Evolutionary conservation across 37 sponge, comb jelly and placozoan species (phyloP), one percentile per base, ranked within the genome.

Genomic region (Ianthella basta): DNA sequence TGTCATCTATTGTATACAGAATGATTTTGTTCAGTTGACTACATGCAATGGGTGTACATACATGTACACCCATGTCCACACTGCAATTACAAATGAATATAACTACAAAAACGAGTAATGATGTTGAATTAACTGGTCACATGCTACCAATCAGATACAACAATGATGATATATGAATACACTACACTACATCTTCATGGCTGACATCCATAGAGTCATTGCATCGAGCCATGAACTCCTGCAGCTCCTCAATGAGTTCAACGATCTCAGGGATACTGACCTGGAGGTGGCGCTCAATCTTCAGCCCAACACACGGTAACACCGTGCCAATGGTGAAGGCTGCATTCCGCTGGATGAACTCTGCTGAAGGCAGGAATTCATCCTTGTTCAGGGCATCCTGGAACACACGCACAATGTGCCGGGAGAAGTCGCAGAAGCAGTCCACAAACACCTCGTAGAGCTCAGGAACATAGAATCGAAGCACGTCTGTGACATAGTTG

Each of bases 371-470:
- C 13, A 67, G 84, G 32, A 85, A 84, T 44, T 89, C 80, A 37
- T 91, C 93, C 4, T 40, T 55, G 25, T 38, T 38, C 1, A 88
- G 64, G 18, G 94, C 89, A 85, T 92, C 88, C 24, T 56, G 40
- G 73, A 83, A 86, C 19, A 89, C 69, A 23, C 39, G 66, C 29
- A 88, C 73, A 36, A 87, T 88, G 74, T 89, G 81, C 13, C 29
- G 50, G 81, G 88, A 95, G 33, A 89, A 81, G 70, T 87, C 91
- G 41, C 92, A 86, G 50, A 91, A 86, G 54, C 84, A 87, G 25
- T 81, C 86, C 6, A 92, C 32, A 39, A 95, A 85, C 33, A 60
- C 82, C 40, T 67, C 84, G 0, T 85, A 83, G 2, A 92, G 88
- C 59, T 94, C 84, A 37, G 95, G 91, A 15, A 80, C 67, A 72